Percentiles rank a stretch among this genome's conserved stretches.
These are phyloP conservation scores for Prosopocoilus inquinatus DNA, from an alignment of 2,888 invertebrate genomes.

Conservation along the genomic window DNA sequence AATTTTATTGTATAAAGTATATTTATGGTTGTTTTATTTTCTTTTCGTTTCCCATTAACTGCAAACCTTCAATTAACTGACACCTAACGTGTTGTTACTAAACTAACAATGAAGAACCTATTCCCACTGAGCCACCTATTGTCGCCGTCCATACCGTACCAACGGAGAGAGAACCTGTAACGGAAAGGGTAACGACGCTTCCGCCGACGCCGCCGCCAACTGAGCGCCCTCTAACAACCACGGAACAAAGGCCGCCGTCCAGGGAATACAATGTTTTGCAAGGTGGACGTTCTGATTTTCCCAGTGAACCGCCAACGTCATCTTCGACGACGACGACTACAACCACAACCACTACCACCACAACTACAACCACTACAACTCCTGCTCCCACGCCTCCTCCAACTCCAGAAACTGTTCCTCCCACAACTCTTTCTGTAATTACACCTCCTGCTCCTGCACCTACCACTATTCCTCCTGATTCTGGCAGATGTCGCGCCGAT, in stretches of 20 bases:
- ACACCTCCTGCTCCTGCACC: neutral
- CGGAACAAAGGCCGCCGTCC: neutral
- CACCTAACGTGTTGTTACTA: no score
- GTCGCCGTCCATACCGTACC: neutral
- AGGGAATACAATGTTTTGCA: no score
- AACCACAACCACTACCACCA: conserved; percentile 14
- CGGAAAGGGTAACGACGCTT: neutral
- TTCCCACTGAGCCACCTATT: neutral
- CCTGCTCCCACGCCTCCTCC: neutral
- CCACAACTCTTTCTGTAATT: neutral
- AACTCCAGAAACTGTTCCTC: neutral
- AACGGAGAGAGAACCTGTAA: neutral
- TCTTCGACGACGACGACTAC: conserved; percentile 16
- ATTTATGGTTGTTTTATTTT: conserved; percentile 2
- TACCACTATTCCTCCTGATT: neutral
- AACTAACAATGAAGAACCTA: no score
- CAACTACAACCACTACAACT: neutral
- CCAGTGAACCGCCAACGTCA: neutral
- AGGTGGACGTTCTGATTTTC: no score
- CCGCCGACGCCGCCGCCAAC: neutral
- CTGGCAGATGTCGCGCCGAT: conserved; percentile 53
- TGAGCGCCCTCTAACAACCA: neutral
- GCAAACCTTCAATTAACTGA: neutral
- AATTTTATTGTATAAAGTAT: neutral
- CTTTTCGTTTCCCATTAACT: neutral